Evolutionary conservation across 2,113 vertebrate species (phyloP), one percentile per base, ranked within the genome.

Genomic region (Oriolus oriolus): DNA sequence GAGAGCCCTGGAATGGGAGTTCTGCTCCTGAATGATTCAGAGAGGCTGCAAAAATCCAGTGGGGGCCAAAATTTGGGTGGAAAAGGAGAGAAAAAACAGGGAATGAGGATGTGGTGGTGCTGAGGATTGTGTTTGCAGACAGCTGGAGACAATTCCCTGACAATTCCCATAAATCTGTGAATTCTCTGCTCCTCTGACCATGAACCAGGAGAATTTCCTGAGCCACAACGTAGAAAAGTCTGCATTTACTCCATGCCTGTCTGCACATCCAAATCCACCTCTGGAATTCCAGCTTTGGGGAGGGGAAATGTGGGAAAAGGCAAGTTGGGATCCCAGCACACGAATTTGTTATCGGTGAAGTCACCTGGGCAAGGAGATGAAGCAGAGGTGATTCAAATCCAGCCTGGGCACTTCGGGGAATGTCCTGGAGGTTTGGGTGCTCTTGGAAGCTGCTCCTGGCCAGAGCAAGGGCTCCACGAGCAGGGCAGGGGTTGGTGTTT

Each of bases 211-310:
- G 57, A 50, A 13, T 35, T 49, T 71, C 24, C 13, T 35, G 41
- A 73, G 33, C 26, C 68, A 0, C 1, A 1, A 10, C 64, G 15
- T 6, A 5, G 21, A 52, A 7, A 28, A 3, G 4, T 12, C 47
- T 13, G 10, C 0, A 1, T n/a, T 83, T 13, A 45, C 28, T 11
- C 39, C 1, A 0, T 17, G 63, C n/a, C 39, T 37, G 6, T 6
- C 2, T 28, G 39, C 35, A 14, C 35, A 0, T 27, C 16, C 52
- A 54, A 13, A 78, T 16, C 20, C 44, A 12, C 10, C 53, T 11
- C 3, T 37, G 26, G 50, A 47, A 31, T 42, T 56, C 14, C 80
- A 42, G 17, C 12, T 49, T 2, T 37, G 13, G 23, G 54, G 3
- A 35, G 61, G 47, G 42, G 20, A 65, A 35, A 2, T 12, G 18